A percentile compares a stretch with the other conserved stretches of the same genome.
Evolutionary conservation across 2,888 invertebrate genomes (phyloP).

Genomic region (Ligdia adustata): DNA sequence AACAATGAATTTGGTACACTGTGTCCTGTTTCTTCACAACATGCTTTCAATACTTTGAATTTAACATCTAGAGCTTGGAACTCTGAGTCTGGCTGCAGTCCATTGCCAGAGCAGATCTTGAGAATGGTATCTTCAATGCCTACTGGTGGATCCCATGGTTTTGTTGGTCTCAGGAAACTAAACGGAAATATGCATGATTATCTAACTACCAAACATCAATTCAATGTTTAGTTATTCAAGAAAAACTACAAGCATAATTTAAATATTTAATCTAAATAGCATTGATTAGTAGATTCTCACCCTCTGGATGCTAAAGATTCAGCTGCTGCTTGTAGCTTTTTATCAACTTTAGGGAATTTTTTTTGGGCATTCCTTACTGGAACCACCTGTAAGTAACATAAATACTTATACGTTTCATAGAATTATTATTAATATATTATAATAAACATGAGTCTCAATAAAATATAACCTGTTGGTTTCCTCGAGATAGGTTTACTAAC

Average conservation of each 20-base stretch:
- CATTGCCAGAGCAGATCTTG: conserved; percentile 83
- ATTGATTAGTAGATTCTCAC: no score
- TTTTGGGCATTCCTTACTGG: conserved; percentile 60
- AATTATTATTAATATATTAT: not conserved
- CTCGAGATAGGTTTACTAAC: conserved; percentile 45
- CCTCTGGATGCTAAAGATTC: conserved; percentile 88
- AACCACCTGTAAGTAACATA: conserved; percentile 48
- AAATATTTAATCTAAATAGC: no score
- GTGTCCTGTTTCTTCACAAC: conserved; percentile 89
- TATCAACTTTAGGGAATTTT: conserved; percentile 70
- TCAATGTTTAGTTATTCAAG: no score
- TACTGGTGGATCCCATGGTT: conserved; percentile 88
- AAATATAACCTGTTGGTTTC: conserved; percentile 65
- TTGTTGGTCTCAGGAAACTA: conserved; percentile 90
- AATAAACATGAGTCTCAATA: not conserved
- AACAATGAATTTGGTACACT: conserved; percentile 92
- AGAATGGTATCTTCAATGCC: conserved; percentile 86
- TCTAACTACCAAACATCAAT: no score
- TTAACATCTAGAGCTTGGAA: conserved; percentile 82
- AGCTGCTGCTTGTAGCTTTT: conserved; percentile 79
- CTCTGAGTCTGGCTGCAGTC: conserved; percentile 69
- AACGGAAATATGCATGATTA: no score
- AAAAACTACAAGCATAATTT: no score
- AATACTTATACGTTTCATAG: not conserved
- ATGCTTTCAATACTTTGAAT: conserved; percentile 88